These are phyloP conservation scores for Brachionus sp. DNA, from an alignment of 1,140 invertebrate species.

Conservation along the genomic window DNA sequence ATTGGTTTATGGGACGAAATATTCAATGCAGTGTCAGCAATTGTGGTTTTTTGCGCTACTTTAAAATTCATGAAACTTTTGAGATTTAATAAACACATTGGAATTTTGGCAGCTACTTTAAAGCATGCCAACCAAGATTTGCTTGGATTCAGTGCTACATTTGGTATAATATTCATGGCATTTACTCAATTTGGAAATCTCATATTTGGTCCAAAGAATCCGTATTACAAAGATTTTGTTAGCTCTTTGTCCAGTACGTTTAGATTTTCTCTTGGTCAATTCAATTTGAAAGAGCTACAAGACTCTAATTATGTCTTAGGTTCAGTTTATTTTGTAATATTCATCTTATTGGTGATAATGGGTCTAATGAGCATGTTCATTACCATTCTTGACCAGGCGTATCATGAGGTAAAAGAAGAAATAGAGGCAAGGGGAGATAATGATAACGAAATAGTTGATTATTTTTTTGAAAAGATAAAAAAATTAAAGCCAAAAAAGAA, in stretches of 20 bases:
- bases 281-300: slow-evolving; percentile 52
- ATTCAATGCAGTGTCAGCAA: slow-evolving; percentile 59
- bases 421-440: slow-evolving; percentile 46
- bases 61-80: slow-evolving; percentile 62
- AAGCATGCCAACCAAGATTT: slow-evolving; percentile 52
- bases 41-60: slow-evolving; percentile 61
- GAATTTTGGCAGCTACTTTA: slow-evolving; percentile 56
- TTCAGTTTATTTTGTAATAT: slow-evolving; percentile 42
- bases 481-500: slow-evolving; percentile 16
- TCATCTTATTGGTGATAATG: slow-evolving; percentile 39
- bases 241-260: slow-evolving; percentile 55
- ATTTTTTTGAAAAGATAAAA: slow-evolving; percentile 43
- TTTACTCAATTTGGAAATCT: slow-evolving; percentile 54
- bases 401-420: slow-evolving; percentile 51
- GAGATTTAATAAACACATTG: slow-evolving; percentile 61
- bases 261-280: slow-evolving; percentile 55
- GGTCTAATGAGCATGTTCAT: slow-evolving; percentile 45
- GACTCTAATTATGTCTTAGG: background rate
- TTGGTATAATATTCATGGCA: slow-evolving; percentile 56
- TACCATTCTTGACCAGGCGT: slow-evolving; percentile 44
- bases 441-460: slow-evolving; percentile 37
- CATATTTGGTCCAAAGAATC: slow-evolving; percentile 53
- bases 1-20: slow-evolving; percentile 61
- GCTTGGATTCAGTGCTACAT: slow-evolving; percentile 55
- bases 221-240: slow-evolving; percentile 52